phyloP scores from a whole-genome alignment of 2,113 vertebrate species.

The Crotophaga sulcirostris region DNA sequence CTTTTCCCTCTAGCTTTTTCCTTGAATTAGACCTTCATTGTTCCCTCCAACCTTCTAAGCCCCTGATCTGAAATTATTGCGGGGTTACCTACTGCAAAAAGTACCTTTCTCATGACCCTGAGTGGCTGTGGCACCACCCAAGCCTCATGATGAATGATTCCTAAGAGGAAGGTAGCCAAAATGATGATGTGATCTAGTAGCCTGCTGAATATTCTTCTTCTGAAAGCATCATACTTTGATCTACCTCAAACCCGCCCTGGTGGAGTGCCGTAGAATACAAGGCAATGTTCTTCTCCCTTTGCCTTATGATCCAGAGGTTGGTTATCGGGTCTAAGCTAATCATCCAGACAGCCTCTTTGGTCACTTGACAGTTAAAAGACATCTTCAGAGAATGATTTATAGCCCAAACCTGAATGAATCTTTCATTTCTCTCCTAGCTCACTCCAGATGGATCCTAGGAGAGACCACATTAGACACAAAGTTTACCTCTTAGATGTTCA shows the following conservation, averaged over 20 bases:
- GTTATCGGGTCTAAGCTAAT: not conserved
- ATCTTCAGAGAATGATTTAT: not conserved
- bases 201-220: not conserved
- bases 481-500: not conserved
- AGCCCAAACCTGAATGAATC: not conserved
- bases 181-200: not conserved
- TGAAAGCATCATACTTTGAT: not conserved
- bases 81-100: not conserved
- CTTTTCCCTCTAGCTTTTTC: not conserved
- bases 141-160: not conserved
- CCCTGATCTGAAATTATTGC: not conserved
- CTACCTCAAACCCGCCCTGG: not conserved
- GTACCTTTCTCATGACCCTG: not conserved
- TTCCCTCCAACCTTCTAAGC: not conserved
- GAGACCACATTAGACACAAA: not conserved
- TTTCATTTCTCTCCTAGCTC: not conserved
- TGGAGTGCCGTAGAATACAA: not conserved
- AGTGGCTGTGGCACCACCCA: not conserved
- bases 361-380: not conserved
- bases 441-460: not conserved
- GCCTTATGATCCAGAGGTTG: not conserved
- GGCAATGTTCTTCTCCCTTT: fast-evolving
- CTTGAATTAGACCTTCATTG: not conserved
- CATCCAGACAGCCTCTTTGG: not conserved
- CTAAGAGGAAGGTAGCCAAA: not conserved